Base-by-base conservation (phyloP, 2,113 vertebrate genomes). In the Poeciliopsis retropinna region DNA sequence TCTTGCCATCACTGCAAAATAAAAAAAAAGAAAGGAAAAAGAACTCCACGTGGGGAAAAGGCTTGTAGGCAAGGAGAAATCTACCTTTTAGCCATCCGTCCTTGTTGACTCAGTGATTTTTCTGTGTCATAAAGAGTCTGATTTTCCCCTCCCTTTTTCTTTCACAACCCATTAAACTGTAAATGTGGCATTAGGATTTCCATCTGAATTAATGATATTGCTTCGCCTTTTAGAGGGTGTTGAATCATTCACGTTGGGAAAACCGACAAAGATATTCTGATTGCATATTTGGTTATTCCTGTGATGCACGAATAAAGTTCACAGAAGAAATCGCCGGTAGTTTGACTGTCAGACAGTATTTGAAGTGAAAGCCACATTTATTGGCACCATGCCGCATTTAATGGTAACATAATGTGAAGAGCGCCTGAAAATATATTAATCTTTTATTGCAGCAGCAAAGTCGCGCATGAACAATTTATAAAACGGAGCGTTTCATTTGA, bases 171-270 rank as follows among this genome's bases (percentile, higher is more conserved):
- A 83, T 87, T 90, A 89, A 80, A 85, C 79, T 84, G 71, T 85
- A 83, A 93, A 86, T 81, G 72, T 85, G 73, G 75, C 51, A 31
- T 90, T 86, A 77, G 85, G 84, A 87, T 79, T 88, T 89, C 86
- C 70, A 88, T 78, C 66, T 65, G 34, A 85, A 72, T 85, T 87
- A 92, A 90, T 87, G 73, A 51, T 73, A 67, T 77, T 60, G 72
- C 71, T 67, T 77, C 73, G 83, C 75, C 76, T 73, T 79, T 82
- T 61, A 83, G 73, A 71, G 83, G 84, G 54, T 82, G 72, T 70
- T 85, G 73, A 68, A 79, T 80, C 61, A 72, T 66, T 73, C 60
- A 62, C 74, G 75, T 87, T 37, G 72, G 73, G 31, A 71, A 27
- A 39, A 17, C 74, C 64, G 80, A 66, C 82, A 79, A 86, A 83